Conservation (phyloP, 2,797 vertebrate species). For the Catostomus latipinnis region DNA sequence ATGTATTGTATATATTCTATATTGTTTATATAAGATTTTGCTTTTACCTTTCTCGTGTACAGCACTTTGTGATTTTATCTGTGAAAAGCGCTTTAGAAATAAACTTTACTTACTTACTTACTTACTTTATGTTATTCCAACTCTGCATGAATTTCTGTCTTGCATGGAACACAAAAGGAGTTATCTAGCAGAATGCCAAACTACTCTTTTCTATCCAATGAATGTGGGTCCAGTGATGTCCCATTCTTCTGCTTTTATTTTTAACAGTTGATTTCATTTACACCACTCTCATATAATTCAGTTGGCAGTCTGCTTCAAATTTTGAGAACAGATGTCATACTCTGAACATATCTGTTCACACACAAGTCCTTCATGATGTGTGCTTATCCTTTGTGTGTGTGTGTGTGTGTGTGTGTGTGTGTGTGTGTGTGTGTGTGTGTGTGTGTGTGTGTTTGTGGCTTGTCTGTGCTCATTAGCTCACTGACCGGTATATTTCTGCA, state of each 20-base stretch:
- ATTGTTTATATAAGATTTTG: too few species aligned
- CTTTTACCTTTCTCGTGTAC: too few species aligned
- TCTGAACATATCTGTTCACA: constrained; percentile 29
- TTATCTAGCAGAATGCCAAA: too few species aligned
- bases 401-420: background rate
- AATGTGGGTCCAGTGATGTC: too few species aligned
- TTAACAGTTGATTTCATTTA: background rate
- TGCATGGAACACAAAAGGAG: too few species aligned
- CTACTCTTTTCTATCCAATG: too few species aligned
- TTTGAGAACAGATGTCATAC: constrained; percentile 23
- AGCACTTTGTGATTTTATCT: too few species aligned
- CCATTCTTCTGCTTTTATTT: background rate
- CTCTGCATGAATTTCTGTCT: too few species aligned
- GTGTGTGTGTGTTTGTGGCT: constrained; percentile 25
- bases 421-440: constrained; percentile 15
- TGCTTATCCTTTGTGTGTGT: background rate
- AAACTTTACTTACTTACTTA: too few species aligned
- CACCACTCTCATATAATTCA: background rate
- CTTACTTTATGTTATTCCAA: too few species aligned
- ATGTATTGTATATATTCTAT: too few species aligned
- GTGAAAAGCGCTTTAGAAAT: too few species aligned
- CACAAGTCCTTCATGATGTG: constrained; percentile 25
- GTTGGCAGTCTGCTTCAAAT: constrained; percentile 9
- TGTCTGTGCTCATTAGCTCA: constrained; percentile 58
- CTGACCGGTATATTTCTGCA: constrained; percentile 58